Conservation (phyloP, 2,797 vertebrate species). For the Hirundo rustica region DNA sequence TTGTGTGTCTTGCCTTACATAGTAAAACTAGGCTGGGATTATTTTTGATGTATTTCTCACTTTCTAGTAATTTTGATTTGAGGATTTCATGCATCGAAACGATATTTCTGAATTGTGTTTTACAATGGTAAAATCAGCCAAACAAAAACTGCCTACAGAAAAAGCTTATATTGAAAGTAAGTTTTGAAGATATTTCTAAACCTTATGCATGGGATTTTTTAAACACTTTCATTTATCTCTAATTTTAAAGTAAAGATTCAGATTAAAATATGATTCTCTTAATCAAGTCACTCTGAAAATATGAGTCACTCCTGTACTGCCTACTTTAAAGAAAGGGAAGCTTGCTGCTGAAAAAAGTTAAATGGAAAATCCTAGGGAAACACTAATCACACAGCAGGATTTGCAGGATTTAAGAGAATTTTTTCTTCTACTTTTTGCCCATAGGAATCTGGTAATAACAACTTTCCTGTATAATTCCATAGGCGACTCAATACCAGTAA, state of each 20-base stretch:
- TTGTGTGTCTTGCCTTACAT: neutral
- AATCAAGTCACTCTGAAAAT: neutral
- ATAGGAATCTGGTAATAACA: neutral
- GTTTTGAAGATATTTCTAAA: neutral
- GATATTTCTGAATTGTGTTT: neutral
- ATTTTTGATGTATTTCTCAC: neutral
- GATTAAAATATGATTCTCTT: neutral
- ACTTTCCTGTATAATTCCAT: neutral
- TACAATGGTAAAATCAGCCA: neutral
- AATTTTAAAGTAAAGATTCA: neutral
- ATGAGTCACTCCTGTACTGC: rapidly evolving
- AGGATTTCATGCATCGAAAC: neutral
- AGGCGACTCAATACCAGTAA: neutral
- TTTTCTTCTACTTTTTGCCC: neutral
- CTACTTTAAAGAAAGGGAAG: neutral
- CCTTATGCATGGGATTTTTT: rapidly evolving
- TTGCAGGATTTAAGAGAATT: neutral
- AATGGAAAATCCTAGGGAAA: neutral
- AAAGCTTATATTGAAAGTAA: neutral
- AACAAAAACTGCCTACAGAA: neutral
- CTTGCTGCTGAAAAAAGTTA: neutral
- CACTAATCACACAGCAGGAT: neutral
- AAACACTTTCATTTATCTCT: neutral
- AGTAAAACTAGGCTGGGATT: neutral
- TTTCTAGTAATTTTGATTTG: neutral